A percentile compares a stretch with the other conserved stretches of the same genome.
These are phyloP conservation scores for Aegypius monachus DNA, from an alignment of 2,113 vertebrate genomes.

Conservation along the genomic window DNA sequence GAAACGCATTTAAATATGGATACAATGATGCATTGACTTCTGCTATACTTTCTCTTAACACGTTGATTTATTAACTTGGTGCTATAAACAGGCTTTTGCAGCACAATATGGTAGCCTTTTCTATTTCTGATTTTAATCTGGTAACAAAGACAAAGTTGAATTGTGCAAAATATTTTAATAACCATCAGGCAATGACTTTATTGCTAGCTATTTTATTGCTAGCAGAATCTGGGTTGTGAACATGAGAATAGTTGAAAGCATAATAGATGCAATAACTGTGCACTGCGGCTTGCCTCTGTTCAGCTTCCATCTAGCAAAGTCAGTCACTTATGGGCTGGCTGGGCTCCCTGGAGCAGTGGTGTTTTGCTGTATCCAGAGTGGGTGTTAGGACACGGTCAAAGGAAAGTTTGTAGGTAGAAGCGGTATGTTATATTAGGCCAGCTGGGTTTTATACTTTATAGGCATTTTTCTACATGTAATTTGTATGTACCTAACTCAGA, in stretches of 20 bases:
- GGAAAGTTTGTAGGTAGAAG: background rate
- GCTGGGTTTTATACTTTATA: background rate
- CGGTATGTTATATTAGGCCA: background rate
- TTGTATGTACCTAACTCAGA: rapidly evolving
- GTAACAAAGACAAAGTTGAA: background rate
- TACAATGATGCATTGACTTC: background rate
- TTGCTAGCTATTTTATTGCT: background rate
- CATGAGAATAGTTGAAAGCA: background rate
- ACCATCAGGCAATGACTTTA: background rate
- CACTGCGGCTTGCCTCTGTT: background rate
- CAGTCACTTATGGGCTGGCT: background rate
- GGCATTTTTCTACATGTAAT: background rate
- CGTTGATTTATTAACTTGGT: background rate
- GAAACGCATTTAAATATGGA: background rate
- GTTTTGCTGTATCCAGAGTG: background rate
- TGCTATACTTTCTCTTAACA: background rate
- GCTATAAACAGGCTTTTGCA: background rate
- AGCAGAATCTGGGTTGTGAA: background rate
- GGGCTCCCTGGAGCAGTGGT: background rate
- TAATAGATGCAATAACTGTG: background rate
- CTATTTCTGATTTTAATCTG: background rate
- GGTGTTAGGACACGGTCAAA: background rate
- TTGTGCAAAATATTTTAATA: background rate
- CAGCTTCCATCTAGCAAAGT: background rate
- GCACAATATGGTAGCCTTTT: background rate